Conservation (phyloP, 2,113 vertebrate species). For the Choloepus hoffmanni region DNA sequence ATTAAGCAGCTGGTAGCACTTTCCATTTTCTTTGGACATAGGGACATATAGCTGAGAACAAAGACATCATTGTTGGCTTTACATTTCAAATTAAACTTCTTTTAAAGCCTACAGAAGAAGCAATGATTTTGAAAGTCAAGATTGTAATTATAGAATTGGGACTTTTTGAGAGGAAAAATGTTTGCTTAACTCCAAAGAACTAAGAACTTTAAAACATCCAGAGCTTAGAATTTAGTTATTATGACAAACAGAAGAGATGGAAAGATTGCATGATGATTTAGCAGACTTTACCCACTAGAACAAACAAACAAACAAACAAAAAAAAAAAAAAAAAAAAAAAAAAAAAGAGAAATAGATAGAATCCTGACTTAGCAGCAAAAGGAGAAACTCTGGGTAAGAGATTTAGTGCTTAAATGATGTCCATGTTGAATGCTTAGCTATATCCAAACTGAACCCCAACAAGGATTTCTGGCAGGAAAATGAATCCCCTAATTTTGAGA, state of each 20-base stretch:
- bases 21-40: not conserved
- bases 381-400: no score
- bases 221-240: not conserved
- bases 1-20: not conserved
- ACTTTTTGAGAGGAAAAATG: not conserved
- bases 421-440: no score
- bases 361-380: no score
- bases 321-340: no score
- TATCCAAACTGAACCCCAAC: no score
- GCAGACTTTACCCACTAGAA: no score
- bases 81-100: not conserved
- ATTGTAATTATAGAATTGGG: not conserved
- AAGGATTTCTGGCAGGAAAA: no score
- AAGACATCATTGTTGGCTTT: not conserved
- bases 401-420: no score
- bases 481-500: no score
- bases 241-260: not conserved
- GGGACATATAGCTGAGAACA: not conserved
- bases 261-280: no score
- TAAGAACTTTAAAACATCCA: not conserved
- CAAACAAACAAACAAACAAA: no score
- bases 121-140: not conserved
- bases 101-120: not conserved
- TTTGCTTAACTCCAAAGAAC: not conserved
- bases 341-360: no score